Evolutionary conservation across 2,888 invertebrate genomes (phyloP), one percentile per base, ranked within the genome.

Genomic region (Aspidapion aeneum): DNA sequence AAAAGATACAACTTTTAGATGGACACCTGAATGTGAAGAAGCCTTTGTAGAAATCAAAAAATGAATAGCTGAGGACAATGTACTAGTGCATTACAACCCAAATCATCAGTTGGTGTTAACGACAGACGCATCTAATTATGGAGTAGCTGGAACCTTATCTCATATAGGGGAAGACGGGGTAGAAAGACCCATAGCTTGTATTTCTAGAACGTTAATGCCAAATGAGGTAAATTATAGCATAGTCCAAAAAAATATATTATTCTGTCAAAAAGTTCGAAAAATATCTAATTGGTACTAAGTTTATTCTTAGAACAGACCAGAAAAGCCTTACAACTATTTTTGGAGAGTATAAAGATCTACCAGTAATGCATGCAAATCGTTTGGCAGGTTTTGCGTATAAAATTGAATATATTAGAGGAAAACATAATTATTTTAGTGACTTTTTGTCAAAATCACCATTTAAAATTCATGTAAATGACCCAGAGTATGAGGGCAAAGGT

Each of bases 331-430:
- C 55, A 20, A 35, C 62, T 21, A 21, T 62, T 50, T 64, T 62
- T 58, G 58, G 51, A 17, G 61, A 71, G 58, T 61, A 73, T 16
- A 74, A 72, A 67, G 72, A 73, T 16, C 66, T 62, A 48, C 74
- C 74, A n/a, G 67, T 69, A 55, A 73, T 75, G 73, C 72, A 74
- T 35, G 73, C 75, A 18, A 72, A 72, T 18, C 57, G 77, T 58
- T 55, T 65, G 48, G 54, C 60, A n/a, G 56, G 63, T 9, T 62
- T 65, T 35, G 21, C 60, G n/a, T 65, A 65, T 57, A 17, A 49
- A 1, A 58, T 65, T 7, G 48, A 65, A 35, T 35, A 35, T 12
- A 35, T 12, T 35, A 35, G 12, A 19, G 65, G 65, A 18, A 50
- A 49, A 16, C 12, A 59, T n/a, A 65, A 65, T 35, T n/a, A 16